Base-by-base conservation (phyloP, 1,140 invertebrate species). In the Manduca sexta region DNA sequence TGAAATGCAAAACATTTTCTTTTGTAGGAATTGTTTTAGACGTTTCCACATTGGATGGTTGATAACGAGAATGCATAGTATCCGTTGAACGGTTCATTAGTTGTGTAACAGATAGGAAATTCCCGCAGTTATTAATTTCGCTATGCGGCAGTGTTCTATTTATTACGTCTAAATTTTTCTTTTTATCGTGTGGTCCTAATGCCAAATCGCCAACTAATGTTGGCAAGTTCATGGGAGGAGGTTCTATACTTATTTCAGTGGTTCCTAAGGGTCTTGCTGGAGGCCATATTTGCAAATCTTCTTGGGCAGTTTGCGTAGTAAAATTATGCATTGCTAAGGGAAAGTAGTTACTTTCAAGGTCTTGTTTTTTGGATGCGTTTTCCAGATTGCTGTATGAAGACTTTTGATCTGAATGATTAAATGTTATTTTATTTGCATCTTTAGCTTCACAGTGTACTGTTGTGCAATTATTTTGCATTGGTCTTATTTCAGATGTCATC, bases 201-300 rank as follows among this genome's bases (percentile, higher is more conserved):
- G 82, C 82, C 51, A 85, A 60, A 57, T 85, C 82, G 16, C 82
- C 82, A 14, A 85, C 74, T 45, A 85, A 65, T 8, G 82, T 85
- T 6, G 82, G 82, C 41, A 85, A 59, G 49, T 85, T 83, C 10
- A 84, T 81, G 13, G 82, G 82, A 7, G 82, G 82, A 16, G 82
- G 80, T 39, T 85, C 82, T 35, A 85, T 84, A 54, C 71, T 84
- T 39, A 85, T 79, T 73, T 85, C 82, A 12, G 82, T 73, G n/a
- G 82, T 83, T 4, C 78, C 82, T 3, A 74, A 67, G 8, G 76
- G 64, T 47, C 80, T 68, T 3, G 76, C 47, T 4, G 79, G 68
- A n/a, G 82, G 82, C 79, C 79, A 85, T 12, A 75, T 65, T 57
- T 80, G 78, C 34, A 77, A 65, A 39, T 84, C 79, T 33, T 85